Conservation (phyloP, 2,113 vertebrate species). For the Anthoscopus minutus region DNA sequence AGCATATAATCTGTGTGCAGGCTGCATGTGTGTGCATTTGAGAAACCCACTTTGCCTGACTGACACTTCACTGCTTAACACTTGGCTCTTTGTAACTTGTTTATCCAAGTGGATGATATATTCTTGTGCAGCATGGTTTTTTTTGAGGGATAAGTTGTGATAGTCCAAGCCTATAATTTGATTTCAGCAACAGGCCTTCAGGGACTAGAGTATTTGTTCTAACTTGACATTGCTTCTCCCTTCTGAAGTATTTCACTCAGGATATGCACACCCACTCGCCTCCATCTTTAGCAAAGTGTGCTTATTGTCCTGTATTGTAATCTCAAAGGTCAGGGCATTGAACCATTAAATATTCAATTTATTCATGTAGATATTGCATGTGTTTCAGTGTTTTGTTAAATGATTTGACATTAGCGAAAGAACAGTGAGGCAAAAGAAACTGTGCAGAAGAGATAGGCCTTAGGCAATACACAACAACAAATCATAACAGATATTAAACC, state of each 20-base stretch:
- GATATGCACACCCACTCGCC: not conserved
- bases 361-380: constrained; percentile 16
- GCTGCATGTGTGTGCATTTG: not conserved
- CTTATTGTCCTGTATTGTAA: not conserved
- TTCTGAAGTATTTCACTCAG: not conserved
- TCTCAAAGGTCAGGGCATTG: constrained; percentile 24
- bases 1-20: not conserved
- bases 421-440: not conserved
- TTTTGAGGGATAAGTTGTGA: not conserved
- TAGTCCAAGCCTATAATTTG: constrained; percentile 11
- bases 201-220: constrained; percentile 27
- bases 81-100: constrained; percentile 1
- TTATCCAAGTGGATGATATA: constrained; percentile 7
- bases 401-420: not conserved
- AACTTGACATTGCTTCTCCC: not conserved
- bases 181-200: constrained; percentile 11
- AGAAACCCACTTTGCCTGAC: not conserved
- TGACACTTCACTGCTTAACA: not conserved
- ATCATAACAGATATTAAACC: not conserved
- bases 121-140: not conserved
- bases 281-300: not conserved
- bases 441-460: not conserved
- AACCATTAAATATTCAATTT: constrained; percentile 35
- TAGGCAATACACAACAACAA: not conserved
- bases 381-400: constrained; percentile 32